phyloP scores from a whole-genome alignment of 2,888 invertebrate genomes.

The Schizotus pectinicornis region DNA sequence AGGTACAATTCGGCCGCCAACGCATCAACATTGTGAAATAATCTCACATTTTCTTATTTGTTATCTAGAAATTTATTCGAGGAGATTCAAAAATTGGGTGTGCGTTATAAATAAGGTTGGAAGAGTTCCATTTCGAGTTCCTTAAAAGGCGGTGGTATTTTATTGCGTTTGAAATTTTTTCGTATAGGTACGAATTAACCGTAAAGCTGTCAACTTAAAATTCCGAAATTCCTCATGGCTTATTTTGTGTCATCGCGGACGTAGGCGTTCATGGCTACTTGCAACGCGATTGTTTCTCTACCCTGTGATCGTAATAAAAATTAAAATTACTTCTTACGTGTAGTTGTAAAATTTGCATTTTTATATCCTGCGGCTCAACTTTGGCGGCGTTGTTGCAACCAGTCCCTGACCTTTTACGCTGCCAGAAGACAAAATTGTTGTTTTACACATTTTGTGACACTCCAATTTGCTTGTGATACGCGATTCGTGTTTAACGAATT shows the following conservation, averaged over 20 bases:
- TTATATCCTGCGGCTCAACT: constrained; percentile 46
- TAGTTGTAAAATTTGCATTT: constrained; percentile 50
- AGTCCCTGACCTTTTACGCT: constrained; percentile 44
- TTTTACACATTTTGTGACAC: constrained; percentile 48
- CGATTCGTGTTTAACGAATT: constrained; percentile 11
- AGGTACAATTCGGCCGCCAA: not conserved
- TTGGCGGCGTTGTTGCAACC: constrained; percentile 43
- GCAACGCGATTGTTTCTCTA: constrained; percentile 11
- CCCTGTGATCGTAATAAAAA: constrained; percentile 34
- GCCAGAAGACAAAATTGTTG: constrained; percentile 47
- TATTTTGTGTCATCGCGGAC: not conserved
- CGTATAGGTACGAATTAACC: not conserved
- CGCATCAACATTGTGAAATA: constrained; percentile 2
- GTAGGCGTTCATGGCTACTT: constrained; percentile 20
- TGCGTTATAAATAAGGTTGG: not conserved
- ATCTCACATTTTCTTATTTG: not conserved
- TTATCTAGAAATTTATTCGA: no score
- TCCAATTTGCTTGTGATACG: constrained; percentile 37
- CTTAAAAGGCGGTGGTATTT: not conserved
- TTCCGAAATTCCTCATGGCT: constrained; percentile 9
- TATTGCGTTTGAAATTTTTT: not conserved
- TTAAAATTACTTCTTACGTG: constrained; percentile 43
- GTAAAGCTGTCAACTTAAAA: constrained; percentile 12
- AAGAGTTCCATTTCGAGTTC: not conserved
- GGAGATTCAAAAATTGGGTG: no score